Evolutionary conservation across 92 coral and sea anemone species (phyloP).

Genomic region (Palythoa grandis): DNA sequence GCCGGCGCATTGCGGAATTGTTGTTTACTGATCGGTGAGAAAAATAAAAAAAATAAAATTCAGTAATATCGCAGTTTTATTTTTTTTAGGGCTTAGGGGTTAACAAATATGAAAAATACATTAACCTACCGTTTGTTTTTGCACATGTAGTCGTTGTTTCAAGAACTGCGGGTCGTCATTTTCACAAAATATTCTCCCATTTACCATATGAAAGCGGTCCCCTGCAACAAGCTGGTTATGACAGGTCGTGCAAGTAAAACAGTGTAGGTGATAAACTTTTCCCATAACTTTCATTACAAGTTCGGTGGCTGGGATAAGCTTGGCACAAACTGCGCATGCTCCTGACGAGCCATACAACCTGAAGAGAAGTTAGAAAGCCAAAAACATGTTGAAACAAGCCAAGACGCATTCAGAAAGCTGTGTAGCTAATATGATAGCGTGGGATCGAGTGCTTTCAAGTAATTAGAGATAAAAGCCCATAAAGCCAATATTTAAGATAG

Average conservation of each 20-base stretch:
- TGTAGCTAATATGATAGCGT: conserved; percentile 70
- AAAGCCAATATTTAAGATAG: conserved; percentile 94
- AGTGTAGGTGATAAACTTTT: conserved; percentile 93
- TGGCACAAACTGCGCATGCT: conserved; percentile 99
- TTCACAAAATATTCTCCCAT: conserved; percentile 97
- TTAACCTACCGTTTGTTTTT: conserved; percentile 89
- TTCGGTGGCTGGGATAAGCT: conserved; percentile 96
- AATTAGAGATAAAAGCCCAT: conserved; percentile 88
- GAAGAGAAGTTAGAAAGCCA: conserved; percentile 12
- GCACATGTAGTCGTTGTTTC: conserved; percentile 78
- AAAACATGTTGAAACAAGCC: not conserved
- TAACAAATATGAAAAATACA: not conserved
- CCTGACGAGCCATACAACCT: conserved; percentile 98
- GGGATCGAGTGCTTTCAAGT: conserved; percentile 88
- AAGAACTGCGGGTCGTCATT: conserved; percentile 89
- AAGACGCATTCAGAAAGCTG: conserved; percentile 51
- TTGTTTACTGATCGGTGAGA: not conserved
- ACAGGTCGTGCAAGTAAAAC: conserved; percentile 96
- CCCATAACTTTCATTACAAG: conserved; percentile 98
- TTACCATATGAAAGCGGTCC: conserved; percentile 95
- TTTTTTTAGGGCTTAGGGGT: not conserved
- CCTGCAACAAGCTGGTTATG: conserved; percentile 95
- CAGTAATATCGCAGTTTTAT: conserved; percentile 7
- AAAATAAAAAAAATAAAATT: not conserved
- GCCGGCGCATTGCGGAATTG: not conserved